Conservation (phyloP, 2,888 invertebrate genomes). For the Drosophila monieri region DNA sequence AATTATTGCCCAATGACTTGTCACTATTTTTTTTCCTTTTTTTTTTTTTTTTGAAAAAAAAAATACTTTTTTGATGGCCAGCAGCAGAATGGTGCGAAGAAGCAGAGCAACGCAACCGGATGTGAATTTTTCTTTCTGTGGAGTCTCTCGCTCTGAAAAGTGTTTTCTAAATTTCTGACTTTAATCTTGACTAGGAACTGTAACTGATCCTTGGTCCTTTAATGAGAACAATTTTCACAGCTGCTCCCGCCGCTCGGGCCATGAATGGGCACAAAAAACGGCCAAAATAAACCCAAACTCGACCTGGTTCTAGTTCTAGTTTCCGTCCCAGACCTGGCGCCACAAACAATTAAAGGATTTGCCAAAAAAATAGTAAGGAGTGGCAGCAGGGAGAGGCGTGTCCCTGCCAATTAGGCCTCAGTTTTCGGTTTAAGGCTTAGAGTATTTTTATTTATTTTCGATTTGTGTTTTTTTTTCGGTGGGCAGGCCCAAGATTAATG, state of each 20-base stretch:
- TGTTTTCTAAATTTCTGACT: background rate
- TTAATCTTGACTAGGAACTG: background rate
- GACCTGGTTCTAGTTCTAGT: slow-evolving; percentile 38
- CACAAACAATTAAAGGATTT: slow-evolving; percentile 73
- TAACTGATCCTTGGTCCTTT: slow-evolving; percentile 7
- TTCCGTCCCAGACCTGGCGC: slow-evolving; percentile 55
- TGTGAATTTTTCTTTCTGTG: slow-evolving; percentile 14
- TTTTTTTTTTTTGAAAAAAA: background rate
- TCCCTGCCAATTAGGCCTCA: slow-evolving; percentile 57
- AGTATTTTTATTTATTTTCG: slow-evolving; percentile 18
- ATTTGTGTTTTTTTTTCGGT: slow-evolving; percentile 12
- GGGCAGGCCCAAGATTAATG: slow-evolving; percentile 73
- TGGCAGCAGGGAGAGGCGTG: slow-evolving; percentile 38
- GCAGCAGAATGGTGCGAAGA: slow-evolving; percentile 45
- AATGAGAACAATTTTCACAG: slow-evolving; percentile 60
- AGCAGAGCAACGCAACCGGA: slow-evolving; percentile 61
- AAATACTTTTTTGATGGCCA: slow-evolving; percentile 38
- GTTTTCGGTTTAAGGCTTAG: slow-evolving; percentile 19
- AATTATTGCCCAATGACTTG: slow-evolving; percentile 80
- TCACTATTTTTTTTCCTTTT: slow-evolving; percentile 61
- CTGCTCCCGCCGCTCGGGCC: slow-evolving; percentile 43
- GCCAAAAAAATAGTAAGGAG: slow-evolving; percentile 29
- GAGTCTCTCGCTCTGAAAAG: background rate
- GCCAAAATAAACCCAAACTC: slow-evolving; percentile 11
- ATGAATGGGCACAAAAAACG: slow-evolving; percentile 59